Evolutionary conservation across 2,797 vertebrate species (phyloP), one percentile per base, ranked within the genome.

Genomic region (Falco rusticolus): DNA sequence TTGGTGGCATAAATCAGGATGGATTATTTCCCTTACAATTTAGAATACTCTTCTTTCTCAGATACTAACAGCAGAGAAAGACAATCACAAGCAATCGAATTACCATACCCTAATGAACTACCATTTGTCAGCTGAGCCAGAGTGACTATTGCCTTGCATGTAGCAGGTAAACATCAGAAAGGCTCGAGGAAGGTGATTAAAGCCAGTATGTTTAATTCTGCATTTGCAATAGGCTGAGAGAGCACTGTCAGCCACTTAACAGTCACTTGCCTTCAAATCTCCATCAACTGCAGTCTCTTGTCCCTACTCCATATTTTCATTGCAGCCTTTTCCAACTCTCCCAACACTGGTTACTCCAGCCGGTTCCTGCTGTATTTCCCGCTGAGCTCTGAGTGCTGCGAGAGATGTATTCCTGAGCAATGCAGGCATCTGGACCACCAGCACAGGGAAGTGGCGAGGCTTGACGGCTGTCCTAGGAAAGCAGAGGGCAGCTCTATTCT

Each of bases 71-170:
- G 43, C 11, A 34, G 29, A 89, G 90, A 93, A 84, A 82, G 60
- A 79, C 65, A 87, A 83, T 63, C 50, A 80, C 54, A 93, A 87
- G 59, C 78, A 91, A 89, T 74, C 5, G 7, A 87, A 95, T 95
- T 97, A 91, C 78, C 78, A 87, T 82, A 93, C 76, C 66, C 75
- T 89, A 93, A 92, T 93, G 90, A 93, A 79, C 43, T 69, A 54
- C 59, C 33, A 83, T 92, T 94, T 86, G 37, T 91, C 89, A 96
- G 81, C 57, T 82, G 9, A 93, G 51, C 45, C 51, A 78, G 25
- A 59, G 45, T 34, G 51, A 86, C 54, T 90, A 33, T 59, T 89
- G 91, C 59, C 61, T 86, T 65, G 37, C 37, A n/a, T 6, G 26
- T 50, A 91, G 75, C 78, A 79, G 59, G 59, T 70, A 84, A 95